These are phyloP conservation scores for Eretmochelys imbricata DNA, from an alignment of 2,113 vertebrate species.

Conservation along the genomic window DNA sequence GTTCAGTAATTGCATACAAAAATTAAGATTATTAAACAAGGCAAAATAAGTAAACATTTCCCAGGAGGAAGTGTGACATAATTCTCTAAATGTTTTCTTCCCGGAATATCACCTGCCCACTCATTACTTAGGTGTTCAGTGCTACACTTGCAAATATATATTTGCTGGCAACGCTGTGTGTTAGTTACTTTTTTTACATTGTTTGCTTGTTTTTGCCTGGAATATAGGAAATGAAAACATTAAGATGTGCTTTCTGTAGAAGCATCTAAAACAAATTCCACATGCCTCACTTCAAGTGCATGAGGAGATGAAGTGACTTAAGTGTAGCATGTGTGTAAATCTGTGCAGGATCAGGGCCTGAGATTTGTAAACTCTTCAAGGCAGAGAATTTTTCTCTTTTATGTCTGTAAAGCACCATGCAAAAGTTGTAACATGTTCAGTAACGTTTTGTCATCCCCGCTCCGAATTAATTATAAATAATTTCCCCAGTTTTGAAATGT, in stretches of 20 bases:
- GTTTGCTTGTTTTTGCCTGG: neutral
- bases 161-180: slow-evolving; percentile 13
- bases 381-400: neutral
- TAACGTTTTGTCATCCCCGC: neutral
- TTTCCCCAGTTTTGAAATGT: neutral
- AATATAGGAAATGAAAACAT: neutral
- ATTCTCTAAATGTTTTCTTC: neutral
- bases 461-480: slow-evolving; percentile 34
- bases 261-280: neutral
- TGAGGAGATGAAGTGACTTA: neutral
- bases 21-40: slow-evolving; percentile 56
- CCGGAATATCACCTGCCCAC: neutral
- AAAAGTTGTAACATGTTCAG: neutral
- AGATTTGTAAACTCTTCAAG: neutral
- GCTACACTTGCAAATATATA: neutral
- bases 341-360: neutral
- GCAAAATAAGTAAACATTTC: slow-evolving; percentile 29
- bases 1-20: slow-evolving; percentile 16
- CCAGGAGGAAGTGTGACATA: slow-evolving; percentile 5
- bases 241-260: neutral
- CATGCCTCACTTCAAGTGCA: neutral
- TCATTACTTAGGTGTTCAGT: neutral
- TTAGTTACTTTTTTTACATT: neutral
- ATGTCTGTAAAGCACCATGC: neutral
- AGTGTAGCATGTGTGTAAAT: neutral